Conservation (phyloP, 2,797 vertebrate genomes). For the Rousettus madagascariensis region DNA sequence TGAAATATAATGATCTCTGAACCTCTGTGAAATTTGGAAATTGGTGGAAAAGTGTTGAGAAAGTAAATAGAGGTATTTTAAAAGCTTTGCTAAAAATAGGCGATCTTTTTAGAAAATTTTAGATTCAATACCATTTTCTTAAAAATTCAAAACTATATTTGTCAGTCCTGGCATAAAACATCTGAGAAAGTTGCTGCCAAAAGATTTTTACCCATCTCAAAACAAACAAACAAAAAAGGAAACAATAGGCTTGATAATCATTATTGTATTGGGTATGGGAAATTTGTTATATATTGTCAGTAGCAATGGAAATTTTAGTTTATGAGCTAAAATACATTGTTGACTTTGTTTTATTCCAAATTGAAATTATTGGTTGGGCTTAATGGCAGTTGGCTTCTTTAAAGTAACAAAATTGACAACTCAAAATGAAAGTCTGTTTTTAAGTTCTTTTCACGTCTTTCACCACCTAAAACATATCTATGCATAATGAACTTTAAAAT, state of each 20-base stretch:
- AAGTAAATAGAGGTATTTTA: constrained; percentile 36
- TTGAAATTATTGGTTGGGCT: not conserved
- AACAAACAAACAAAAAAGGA: not conserved
- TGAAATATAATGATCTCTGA: not conserved
- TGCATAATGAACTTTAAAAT: constrained; percentile 53
- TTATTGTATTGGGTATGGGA: not conserved
- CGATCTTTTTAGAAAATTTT: not conserved
- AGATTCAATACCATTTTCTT: constrained; percentile 12
- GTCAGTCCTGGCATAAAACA: not conserved
- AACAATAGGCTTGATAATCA: not conserved
- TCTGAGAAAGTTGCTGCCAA: not conserved
- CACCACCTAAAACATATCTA: constrained; percentile 5
- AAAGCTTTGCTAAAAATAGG: not conserved
- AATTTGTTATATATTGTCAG: not conserved
- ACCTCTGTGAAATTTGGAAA: not conserved
- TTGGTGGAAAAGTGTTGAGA: not conserved
- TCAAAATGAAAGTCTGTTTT: constrained; percentile 29
- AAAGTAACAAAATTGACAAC: constrained; percentile 17
- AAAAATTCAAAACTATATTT: constrained; percentile 44
- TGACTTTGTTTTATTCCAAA: constrained; percentile 17
- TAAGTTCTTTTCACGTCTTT: constrained; percentile 15
- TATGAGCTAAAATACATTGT: not conserved
- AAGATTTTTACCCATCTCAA: constrained; percentile 1
- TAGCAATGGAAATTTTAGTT: not conserved
- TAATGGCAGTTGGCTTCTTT: constrained; percentile 2